Evolutionary conservation across 2,797 vertebrate genomes (phyloP).

Genomic region (Sebastes steindachneri): DNA sequence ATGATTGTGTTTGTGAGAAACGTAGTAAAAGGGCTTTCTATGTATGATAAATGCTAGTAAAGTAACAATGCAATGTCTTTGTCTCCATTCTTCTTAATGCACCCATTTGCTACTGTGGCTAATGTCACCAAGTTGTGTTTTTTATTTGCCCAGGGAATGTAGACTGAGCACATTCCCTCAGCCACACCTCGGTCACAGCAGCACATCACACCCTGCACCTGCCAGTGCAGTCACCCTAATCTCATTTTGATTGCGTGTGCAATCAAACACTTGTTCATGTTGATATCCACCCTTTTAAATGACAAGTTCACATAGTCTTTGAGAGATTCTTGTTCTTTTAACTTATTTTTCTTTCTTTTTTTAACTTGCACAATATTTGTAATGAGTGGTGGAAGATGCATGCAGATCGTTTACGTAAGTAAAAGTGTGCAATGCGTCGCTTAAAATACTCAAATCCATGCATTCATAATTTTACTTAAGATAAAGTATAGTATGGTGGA

Average conservation of each 20-base stretch:
- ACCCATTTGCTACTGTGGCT: neutral
- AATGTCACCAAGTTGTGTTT: neutral
- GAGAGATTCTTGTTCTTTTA: neutral
- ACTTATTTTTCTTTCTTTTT: too few relatives aligned
- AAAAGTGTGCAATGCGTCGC: neutral
- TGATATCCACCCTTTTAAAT: neutral
- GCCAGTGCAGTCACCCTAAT: neutral
- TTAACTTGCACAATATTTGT: neutral
- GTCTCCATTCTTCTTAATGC: neutral
- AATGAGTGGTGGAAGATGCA: neutral
- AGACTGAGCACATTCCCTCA: neutral
- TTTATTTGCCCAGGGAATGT: conserved; percentile 1
- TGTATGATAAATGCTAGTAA: neutral
- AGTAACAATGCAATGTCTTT: neutral
- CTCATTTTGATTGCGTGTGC: neutral
- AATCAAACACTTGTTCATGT: neutral
- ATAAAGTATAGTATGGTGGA: neutral
- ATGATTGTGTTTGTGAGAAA: neutral
- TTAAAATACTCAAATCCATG: neutral
- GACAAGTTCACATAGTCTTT: neutral
- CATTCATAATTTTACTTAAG: neutral
- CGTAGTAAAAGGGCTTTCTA: neutral
- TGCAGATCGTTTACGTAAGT: neutral
- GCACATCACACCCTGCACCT: neutral
- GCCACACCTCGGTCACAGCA: neutral